These are phyloP conservation scores for Typhlomys cinereus DNA, from an alignment of 2,113 vertebrate species.

Conservation along the genomic window DNA sequence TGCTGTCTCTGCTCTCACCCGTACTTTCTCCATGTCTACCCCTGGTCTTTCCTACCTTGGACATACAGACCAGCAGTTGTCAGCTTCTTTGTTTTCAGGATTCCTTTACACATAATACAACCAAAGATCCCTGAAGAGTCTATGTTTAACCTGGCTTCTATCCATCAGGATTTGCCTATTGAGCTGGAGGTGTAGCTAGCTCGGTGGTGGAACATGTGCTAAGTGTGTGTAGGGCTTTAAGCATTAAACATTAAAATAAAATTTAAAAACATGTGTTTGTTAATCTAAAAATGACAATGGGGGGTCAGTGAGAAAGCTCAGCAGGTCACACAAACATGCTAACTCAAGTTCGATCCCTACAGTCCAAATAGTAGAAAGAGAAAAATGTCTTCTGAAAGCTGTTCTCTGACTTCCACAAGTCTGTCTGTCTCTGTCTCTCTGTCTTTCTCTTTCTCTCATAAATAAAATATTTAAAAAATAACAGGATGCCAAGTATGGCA, in stretches of 20 bases:
- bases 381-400: no score
- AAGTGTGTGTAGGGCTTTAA: neutral
- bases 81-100: neutral
- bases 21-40: neutral
- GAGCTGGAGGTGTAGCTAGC: neutral
- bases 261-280: neutral
- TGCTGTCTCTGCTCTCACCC: neutral
- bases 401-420: no score
- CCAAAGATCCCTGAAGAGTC: neutral
- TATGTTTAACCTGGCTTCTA: neutral
- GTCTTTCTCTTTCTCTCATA: no score
- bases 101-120: neutral
- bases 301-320: no score
- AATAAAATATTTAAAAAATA: neutral
- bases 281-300: neutral
- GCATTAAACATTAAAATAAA: constrained; percentile 38
- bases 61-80: neutral
- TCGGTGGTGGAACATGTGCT: neutral
- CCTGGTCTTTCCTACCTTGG: neutral
- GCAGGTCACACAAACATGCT: no score
- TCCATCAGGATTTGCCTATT: neutral
- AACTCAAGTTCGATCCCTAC: no score
- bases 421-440: no score
- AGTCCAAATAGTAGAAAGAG: no score
- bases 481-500: neutral